These are phyloP conservation scores for Cheilosia vernalis DNA, from an alignment of 2,888 invertebrate genomes.

Conservation along the genomic window DNA sequence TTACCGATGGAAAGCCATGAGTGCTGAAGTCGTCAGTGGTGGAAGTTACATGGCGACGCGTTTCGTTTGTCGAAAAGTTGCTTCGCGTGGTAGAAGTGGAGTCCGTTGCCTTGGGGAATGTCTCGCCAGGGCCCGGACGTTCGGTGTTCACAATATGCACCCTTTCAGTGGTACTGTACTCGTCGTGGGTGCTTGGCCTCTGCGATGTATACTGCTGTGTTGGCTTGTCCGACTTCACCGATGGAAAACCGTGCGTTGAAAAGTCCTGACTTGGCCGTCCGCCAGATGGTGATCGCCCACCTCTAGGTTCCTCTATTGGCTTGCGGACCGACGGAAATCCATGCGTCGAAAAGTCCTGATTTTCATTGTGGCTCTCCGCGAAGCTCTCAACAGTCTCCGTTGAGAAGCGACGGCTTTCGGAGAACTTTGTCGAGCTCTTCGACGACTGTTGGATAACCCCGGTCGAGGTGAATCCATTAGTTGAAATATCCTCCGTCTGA, in stretches of 20 bases:
- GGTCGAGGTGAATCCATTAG: conserved; percentile 47
- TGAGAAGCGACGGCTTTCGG: conserved; percentile 80
- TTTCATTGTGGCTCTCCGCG: conserved; percentile 49
- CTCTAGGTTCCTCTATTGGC: conserved; percentile 59
- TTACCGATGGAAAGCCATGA: conserved; percentile 76
- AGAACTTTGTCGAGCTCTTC: conserved; percentile 80
- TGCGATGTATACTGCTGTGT: conserved; percentile 79
- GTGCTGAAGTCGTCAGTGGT: conserved; percentile 60
- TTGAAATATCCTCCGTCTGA: conserved; percentile 44
- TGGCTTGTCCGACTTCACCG: conserved; percentile 78
- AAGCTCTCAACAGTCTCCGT: conserved; percentile 80
- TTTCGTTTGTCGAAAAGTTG: conserved; percentile 67
- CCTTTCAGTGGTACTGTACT: conserved; percentile 44
- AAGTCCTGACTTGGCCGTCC: conserved; percentile 76
- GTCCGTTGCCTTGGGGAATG: conserved; percentile 3
- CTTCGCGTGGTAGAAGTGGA: conserved; percentile 34
- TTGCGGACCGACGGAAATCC: conserved; percentile 78
- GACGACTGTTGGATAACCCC: conserved; percentile 66
- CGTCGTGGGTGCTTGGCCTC: conserved; percentile 33
- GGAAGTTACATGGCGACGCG: conserved; percentile 60
- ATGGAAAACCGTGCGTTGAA: conserved; percentile 80
- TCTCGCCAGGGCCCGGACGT: conserved; percentile 46
- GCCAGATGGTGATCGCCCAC: conserved; percentile 48
- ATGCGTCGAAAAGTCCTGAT: conserved; percentile 78
- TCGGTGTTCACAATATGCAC: conserved; percentile 44